Conservation (phyloP, 2,888 invertebrate genomes). For the Fragum fragum region DNA sequence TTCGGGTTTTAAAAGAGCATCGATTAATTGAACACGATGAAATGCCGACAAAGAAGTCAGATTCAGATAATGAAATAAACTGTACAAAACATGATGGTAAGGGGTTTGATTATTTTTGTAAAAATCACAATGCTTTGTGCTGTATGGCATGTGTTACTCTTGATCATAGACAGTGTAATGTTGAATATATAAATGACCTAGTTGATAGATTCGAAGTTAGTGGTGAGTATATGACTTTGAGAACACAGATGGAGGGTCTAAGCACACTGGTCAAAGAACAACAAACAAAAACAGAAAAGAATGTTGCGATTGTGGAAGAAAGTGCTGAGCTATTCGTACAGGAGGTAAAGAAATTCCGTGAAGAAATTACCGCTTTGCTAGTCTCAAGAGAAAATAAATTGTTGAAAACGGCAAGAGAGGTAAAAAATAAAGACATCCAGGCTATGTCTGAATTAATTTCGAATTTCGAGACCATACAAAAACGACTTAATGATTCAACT, state of each 20-base stretch:
- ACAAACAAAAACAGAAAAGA: background rate
- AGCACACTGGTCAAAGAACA: background rate
- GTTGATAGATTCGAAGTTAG: background rate
- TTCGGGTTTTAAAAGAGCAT: background rate
- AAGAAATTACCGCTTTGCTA: background rate
- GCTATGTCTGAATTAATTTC: background rate
- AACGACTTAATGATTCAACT: background rate
- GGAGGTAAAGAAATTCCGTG: background rate
- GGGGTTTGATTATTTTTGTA: background rate
- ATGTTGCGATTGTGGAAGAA: background rate
- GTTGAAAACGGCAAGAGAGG: background rate
- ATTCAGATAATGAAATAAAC: background rate
- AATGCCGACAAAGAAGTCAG: background rate
- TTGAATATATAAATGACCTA: background rate
- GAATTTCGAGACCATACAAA: background rate
- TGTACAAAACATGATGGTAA: constrained; percentile 7
- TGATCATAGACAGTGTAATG: background rate
- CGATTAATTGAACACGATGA: background rate
- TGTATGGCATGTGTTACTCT: background rate
- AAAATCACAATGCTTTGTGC: background rate
- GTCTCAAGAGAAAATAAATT: background rate
- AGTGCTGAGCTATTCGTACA: background rate
- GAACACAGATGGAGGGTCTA: background rate
- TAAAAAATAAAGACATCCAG: background rate
- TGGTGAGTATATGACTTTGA: background rate